These are phyloP conservation scores for Heliconius eleuchia DNA, from an alignment of 1,140 invertebrate genomes.

Conservation along the genomic window DNA sequence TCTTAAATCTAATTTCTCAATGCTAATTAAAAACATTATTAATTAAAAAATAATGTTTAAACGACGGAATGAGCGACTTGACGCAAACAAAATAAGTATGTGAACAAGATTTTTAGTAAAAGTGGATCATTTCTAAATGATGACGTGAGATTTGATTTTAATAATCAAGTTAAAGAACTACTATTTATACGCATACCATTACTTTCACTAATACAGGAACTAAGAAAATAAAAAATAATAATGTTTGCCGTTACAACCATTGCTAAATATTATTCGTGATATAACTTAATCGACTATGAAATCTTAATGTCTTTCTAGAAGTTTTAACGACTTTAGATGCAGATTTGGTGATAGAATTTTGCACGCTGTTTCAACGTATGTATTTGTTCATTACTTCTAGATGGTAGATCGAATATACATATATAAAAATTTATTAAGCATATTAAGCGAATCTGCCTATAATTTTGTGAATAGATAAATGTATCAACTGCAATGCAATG, in stretches of 20 bases:
- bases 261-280: slow-evolving; percentile 28
- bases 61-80: not conserved
- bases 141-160: slow-evolving; percentile 15
- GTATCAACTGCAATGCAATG: too few relatives aligned
- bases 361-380: not conserved
- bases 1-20: not conserved
- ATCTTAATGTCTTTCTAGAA: slow-evolving; percentile 19
- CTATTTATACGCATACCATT: not conserved
- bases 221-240: slow-evolving; percentile 23
- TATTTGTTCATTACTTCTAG: not conserved
- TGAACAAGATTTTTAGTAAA: slow-evolving; percentile 15
- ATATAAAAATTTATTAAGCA: not conserved
- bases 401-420: not conserved
- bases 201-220: slow-evolving; percentile 36
- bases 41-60: not conserved
- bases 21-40: not conserved
- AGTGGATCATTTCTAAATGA: slow-evolving; percentile 8
- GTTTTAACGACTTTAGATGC: slow-evolving; percentile 11
- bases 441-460: not conserved
- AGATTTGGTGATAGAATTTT: slow-evolving; percentile 27
- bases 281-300: slow-evolving; percentile 31
- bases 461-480: not conserved
- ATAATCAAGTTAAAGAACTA: slow-evolving; percentile 17
- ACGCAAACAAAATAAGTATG: not conserved
- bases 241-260: slow-evolving; percentile 22